Evolutionary conservation across 2,797 vertebrate genomes (phyloP), one percentile per base, ranked within the genome.

Genomic region (Pyrrhura leucotis): DNA sequence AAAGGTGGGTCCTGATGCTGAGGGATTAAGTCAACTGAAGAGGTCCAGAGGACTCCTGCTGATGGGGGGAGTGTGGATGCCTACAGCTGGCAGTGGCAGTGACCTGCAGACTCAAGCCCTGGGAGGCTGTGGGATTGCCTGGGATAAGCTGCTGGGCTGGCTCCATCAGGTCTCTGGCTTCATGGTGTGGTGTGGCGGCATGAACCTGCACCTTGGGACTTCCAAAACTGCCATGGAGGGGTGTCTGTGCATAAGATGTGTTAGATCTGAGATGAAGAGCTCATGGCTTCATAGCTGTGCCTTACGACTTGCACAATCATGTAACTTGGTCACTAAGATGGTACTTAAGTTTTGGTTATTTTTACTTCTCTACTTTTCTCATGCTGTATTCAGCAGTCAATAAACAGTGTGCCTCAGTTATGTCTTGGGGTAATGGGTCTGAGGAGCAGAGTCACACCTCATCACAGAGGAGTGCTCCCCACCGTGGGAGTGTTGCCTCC

Each of bases 181-280:
- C 14, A 6, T 16, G 6, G 20, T 2, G 0, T 10, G 19, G 47
- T 5, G 1, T 7, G 8, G 28, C 3, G 16, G 31, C 19, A 12
- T 1, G 2, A 74, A 66, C 31, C 31, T 67, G 68, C 7, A 29
- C 44, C 25, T 31, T 35, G 50, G 19, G 20, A 61, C 45, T 33
- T 33, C 17, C 1, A 17, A 33, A 90, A 23, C 40, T 67, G 25
- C 37, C 17, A 13, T 2, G 66, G 33, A 37, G 39, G 17, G 23
- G 12, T 85, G 17, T 40, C 14, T 1, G 3, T 31, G 6, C 0
- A 1, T 35, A 33, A n/a, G 31, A 13, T 33, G 51, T 14, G 4
- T 29, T 23, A 31, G 16, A 19, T n/a, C 21, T 6, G 15, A 68
- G 37, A 42, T 16, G 1, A 2, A 42, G 35, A 22, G 16, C 25